These are phyloP conservation scores for Rhopilema esculentum DNA, from an alignment of 30 jellyfish, hydroid and myxozoan genomes.

Conservation along the genomic window DNA sequence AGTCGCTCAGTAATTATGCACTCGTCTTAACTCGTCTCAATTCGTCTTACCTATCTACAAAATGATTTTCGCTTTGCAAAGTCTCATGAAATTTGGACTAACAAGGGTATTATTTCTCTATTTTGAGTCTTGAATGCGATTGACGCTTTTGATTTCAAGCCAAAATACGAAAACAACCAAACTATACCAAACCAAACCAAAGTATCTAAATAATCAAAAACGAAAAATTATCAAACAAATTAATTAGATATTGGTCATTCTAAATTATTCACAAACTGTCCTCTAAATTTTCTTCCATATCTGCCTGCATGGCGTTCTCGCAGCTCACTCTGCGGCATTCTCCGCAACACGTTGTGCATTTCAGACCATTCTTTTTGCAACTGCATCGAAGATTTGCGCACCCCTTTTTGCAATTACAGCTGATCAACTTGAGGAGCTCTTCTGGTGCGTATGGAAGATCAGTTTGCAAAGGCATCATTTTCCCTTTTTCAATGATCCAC, in stretches of 20 bases:
- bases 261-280: background rate
- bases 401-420: conserved; percentile 67
- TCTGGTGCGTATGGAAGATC: conserved; percentile 78
- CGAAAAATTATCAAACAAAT: conserved; percentile 7
- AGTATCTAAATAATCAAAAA: background rate
- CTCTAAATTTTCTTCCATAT: background rate
- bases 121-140: conserved; percentile 7
- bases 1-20: background rate
- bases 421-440: conserved; percentile 64
- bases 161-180: conserved; percentile 27
- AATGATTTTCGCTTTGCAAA: conserved; percentile 32
- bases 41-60: conserved; percentile 26
- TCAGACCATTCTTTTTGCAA: conserved; percentile 63
- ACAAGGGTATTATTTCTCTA: conserved; percentile 26
- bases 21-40: background rate
- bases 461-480: conserved; percentile 54
- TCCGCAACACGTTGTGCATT: conserved; percentile 68
- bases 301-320: conserved; percentile 65
- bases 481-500: conserved; percentile 52
- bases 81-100: conserved; percentile 18
- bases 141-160: conserved; percentile 23
- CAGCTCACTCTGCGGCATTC: conserved; percentile 72
- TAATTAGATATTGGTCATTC: background rate
- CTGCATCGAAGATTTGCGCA: conserved; percentile 59
- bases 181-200: background rate